These are phyloP conservation scores for Stegodyphus dumicola DNA, from an alignment of 1,140 invertebrate species.

Conservation along the genomic window DNA sequence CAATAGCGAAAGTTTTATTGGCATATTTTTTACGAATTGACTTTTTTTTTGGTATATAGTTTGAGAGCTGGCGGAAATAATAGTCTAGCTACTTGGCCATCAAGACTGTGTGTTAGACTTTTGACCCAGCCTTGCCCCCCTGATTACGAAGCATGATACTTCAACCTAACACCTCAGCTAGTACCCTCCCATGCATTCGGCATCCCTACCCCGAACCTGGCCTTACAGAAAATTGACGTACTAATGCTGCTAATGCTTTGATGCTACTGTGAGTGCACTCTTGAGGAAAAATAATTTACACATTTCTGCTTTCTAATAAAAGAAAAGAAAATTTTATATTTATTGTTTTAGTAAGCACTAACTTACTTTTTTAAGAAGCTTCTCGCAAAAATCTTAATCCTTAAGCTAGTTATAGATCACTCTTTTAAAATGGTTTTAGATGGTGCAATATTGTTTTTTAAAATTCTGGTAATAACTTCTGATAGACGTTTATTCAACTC, in stretches of 20 bases:
- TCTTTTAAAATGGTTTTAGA: too few species aligned
- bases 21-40: slow-evolving; percentile 3
- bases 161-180: background rate
- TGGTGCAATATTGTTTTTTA: too few species aligned
- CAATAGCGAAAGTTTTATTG: slow-evolving; percentile 23
- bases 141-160: slow-evolving; percentile 37
- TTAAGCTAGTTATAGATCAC: too few species aligned
- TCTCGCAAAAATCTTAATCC: too few species aligned
- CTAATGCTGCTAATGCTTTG: background rate
- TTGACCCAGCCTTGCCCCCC: slow-evolving; percentile 47
- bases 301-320: too few species aligned
- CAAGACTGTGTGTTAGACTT: slow-evolving; percentile 26
- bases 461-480: too few species aligned
- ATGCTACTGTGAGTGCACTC: background rate
- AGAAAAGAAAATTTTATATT: too few species aligned
- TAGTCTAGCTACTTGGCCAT: slow-evolving; percentile 27
- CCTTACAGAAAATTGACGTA: background rate
- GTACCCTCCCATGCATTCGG: background rate
- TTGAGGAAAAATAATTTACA: too few species aligned
- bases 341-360: too few species aligned
- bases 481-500: too few species aligned
- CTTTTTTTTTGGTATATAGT: background rate
- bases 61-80: slow-evolving; percentile 48
- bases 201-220: background rate
- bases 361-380: too few species aligned